Evolutionary conservation across 2,888 invertebrate genomes (phyloP), one percentile per base, ranked within the genome.

Genomic region (Lasius platythorax): DNA sequence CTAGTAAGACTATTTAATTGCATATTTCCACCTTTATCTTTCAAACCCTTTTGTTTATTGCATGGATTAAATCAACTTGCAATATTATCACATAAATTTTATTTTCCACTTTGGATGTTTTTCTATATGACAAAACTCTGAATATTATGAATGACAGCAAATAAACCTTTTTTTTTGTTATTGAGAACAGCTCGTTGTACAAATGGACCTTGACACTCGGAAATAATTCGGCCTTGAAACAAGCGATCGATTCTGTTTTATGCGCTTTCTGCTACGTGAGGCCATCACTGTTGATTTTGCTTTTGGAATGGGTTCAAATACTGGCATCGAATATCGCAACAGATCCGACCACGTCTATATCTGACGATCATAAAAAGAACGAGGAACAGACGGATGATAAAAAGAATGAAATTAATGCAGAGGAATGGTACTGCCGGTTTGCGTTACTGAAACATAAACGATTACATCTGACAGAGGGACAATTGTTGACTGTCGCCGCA

Each of bases 191-290:
- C 88, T 96, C 97, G 0, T 95, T 98, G 37, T 98, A 97, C 94
- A 96, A 97, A 75, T 98, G 98, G 97, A 97, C 97, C 30, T 95
- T 96, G 79, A 96, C 96, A n/a, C 95, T 98, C 67, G 96, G 97
- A 28, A 96, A 97, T 63, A 96, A 97, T 82, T 97, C 97, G 79
- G 96, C 97, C 1, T 95, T 98, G 74, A 98, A 98, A 95, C 97
- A 97, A 91, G 96, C 98, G 0, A 96, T 99, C n/a, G 98, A 99
- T 95, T 97, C 97, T 92, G 96, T 98, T 79, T 95, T 99, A 72
- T 99, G 98, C 94, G 97, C 98, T 5, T 96, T 98, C 93, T 98
- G 98, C 95, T 98, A 97, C 94, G 97, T 98, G 46, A 96, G 97
- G 89, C 97, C 98, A 0, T 97, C 97, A 87, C 95, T 98, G 76